Conservation (phyloP, 2,888 invertebrate genomes). For the Odontomyia ornata region DNA sequence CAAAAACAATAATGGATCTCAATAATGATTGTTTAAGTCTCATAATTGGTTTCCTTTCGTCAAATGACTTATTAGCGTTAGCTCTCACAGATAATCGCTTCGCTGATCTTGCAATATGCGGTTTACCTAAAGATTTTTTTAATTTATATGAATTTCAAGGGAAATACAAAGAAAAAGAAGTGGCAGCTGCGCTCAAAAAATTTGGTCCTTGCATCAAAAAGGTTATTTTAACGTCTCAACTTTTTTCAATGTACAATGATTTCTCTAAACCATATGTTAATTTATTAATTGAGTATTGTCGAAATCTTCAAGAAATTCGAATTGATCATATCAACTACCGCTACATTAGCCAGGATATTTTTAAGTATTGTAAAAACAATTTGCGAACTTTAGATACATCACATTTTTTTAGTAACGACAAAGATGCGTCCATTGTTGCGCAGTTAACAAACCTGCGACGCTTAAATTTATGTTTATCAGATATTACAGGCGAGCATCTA, state of each 20-base stretch:
- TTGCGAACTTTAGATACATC: neutral
- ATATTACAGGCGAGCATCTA: neutral
- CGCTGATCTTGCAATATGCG: neutral
- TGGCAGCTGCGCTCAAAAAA: neutral
- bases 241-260: neutral
- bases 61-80: neutral
- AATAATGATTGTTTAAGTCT: slow-evolving; percentile 2
- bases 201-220: neutral
- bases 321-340: neutral
- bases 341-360: neutral
- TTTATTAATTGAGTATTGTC: neutral
- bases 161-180: neutral
- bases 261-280: neutral
- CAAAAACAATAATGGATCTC: neutral
- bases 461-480: neutral
- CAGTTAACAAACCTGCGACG: neutral
- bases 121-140: neutral
- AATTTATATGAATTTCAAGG: neutral
- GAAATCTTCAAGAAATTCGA: neutral
- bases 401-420: neutral
- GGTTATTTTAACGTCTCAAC: neutral
- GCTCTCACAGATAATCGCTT: neutral
- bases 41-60: neutral
- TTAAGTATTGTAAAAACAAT: neutral
- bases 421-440: neutral